Percentiles rank a stretch among this genome's conserved stretches.
phyloP scores from a whole-genome alignment of 2,113 vertebrate genomes.

The Burhinus bistriatus region DNA sequence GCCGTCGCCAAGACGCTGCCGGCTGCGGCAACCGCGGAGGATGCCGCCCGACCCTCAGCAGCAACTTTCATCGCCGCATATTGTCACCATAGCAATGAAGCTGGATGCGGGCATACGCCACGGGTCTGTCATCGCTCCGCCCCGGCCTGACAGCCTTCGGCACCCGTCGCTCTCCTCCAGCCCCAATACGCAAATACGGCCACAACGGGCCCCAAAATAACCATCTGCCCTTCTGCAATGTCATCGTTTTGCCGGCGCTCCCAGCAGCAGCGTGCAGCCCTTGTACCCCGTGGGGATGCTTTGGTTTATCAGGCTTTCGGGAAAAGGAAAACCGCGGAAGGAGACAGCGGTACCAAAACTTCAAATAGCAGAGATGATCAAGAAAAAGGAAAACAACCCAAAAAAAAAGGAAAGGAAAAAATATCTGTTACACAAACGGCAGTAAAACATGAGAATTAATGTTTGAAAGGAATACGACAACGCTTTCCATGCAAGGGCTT shows the following conservation, averaged over 20 bases:
- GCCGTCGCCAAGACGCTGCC: background rate
- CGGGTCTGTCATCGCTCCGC: slow-evolving; percentile 50
- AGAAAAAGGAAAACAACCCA: background rate
- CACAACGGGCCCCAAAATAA: slow-evolving; percentile 11
- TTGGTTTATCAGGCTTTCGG: background rate
- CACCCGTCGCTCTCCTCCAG: slow-evolving; percentile 7
- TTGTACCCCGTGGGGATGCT: background rate
- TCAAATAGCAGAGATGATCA: background rate
- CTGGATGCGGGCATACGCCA: slow-evolving; percentile 13
- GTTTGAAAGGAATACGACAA: background rate
- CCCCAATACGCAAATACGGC: background rate
- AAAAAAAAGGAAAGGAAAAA: background rate
- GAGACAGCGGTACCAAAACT: background rate
- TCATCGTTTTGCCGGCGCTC: background rate
- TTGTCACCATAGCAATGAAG: slow-evolving; percentile 61
- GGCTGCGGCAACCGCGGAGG: background rate
- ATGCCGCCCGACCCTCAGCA: background rate
- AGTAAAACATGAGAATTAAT: background rate
- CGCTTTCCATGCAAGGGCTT: background rate
- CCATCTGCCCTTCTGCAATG: background rate
- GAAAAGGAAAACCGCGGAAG: background rate
- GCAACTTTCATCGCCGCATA: background rate
- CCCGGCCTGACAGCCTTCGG: slow-evolving; percentile 56
- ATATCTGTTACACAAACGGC: background rate
- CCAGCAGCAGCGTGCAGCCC: background rate